Base-by-base conservation (phyloP, 2,113 vertebrate species). In the Carlito syrichta region DNA sequence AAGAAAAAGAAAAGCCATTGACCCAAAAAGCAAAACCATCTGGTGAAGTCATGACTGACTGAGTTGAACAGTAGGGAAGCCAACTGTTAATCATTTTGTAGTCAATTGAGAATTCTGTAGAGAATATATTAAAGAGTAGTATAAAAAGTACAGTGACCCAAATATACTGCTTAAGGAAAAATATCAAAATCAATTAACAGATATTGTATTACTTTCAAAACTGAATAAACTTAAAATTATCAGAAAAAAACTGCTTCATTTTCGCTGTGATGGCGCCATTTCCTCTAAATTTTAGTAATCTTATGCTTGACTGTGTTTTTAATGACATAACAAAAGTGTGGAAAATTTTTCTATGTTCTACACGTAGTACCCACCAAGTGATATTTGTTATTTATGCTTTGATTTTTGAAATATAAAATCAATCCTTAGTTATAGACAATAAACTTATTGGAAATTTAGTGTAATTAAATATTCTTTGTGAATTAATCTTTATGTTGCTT, bases 41-140 rank as follows among this genome's bases (percentile, higher is more conserved):
- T 97, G 96, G 94, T 95, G 32, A 97, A 97, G 95, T 96, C 95
- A 96, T 97, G 94, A 97, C 91, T 97, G 97, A 97, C 87, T 94
- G 92, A 95, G 71, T 32, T 86, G 58, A 97, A 96, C 93, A 98
- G 93, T 95, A 97, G 93, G 95, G 87, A 90, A 94, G 17, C 91
- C 91, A 68, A 97, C 91, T 95, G 96, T 96, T 97, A 96, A 96
- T 97, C 94, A 97, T 96, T 96, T 66, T 97, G 79, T 27, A 95
- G 96, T 94, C 89, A 95, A 93, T 82, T 94, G 96, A 97, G 96
- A 96, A 97, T 97, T 95, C 97, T 93, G 74, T 52, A 89, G 94
- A 95, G 74, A 97, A 94, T 91, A 94, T 83, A 94, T 95, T 96
- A 91, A 97, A 96, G 63, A 94, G 10, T 89, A 77, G 32, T 94